phyloP scores from a whole-genome alignment of 2,113 vertebrate species.

The Galeopterus variegatus region DNA sequence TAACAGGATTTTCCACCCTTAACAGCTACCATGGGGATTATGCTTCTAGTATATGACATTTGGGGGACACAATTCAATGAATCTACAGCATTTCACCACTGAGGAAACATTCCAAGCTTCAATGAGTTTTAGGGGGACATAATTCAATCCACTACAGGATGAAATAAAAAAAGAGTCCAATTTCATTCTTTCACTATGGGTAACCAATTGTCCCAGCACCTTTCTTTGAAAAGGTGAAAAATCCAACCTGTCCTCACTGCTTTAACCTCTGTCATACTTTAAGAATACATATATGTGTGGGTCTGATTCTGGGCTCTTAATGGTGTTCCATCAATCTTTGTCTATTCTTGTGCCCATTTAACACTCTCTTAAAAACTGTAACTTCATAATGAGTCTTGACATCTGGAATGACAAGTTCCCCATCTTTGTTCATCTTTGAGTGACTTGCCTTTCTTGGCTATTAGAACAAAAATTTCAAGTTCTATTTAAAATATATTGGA shows the following conservation, averaged over 20 bases:
- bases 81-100: no score
- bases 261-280: not conserved
- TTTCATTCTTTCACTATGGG: not conserved
- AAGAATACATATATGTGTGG: not conserved
- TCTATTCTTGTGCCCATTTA: not conserved
- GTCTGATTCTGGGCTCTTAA: not conserved
- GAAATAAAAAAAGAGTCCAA: not conserved
- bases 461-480: not conserved
- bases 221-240: not conserved
- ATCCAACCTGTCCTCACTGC: not conserved
- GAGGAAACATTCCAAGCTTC: no score
- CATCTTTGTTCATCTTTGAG: not conserved
- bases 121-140: no score
- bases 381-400: not conserved
- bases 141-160: no score
- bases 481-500: not conserved
- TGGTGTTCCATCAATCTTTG: not conserved
- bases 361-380: not conserved
- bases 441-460: not conserved
- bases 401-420: not conserved
- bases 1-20: no score
- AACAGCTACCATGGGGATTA: no score
- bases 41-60: no score
- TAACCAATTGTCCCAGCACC: not conserved
- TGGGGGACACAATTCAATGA: no score